phyloP scores from a whole-genome alignment of 2,797 vertebrate genomes.

The Echeneis naucrates region DNA sequence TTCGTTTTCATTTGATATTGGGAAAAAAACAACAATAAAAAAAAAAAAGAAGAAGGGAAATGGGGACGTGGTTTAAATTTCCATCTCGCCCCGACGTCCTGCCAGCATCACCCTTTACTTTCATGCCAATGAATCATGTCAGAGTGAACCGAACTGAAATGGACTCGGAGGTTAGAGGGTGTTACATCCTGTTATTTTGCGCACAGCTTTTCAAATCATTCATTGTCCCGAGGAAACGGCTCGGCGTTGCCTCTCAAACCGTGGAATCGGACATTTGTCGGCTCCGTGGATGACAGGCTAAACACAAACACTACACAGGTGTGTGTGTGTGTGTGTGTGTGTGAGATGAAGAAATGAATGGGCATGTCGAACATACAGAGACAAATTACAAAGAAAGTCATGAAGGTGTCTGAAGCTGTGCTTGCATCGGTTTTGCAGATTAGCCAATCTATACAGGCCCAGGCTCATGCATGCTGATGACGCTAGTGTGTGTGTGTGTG shows the following conservation, averaged over 20 bases:
- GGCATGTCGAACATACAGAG: conserved; percentile 3
- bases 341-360: conserved; percentile 4
- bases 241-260: conserved; percentile 16
- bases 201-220: conserved; percentile 14
- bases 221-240: conserved; percentile 22
- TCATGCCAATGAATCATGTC: conserved; percentile 39
- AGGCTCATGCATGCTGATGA: conserved; percentile 44
- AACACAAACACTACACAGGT: conserved; percentile 17
- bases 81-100: not conserved
- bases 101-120: conserved; percentile 34
- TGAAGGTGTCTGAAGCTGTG: not conserved
- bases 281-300: not conserved
- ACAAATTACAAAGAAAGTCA: conserved; percentile 15
- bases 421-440: conserved; percentile 37
- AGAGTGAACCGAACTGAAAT: conserved; percentile 32
- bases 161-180: conserved; percentile 34
- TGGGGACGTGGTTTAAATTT: not conserved
- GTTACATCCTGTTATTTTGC: conserved; percentile 44
- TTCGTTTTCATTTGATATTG: not conserved
- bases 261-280: conserved; percentile 36
- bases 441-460: conserved; percentile 30
- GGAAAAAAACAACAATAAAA: conserved; percentile 15
- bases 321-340: conserved; percentile 9
- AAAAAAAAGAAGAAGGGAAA: conserved; percentile 1
- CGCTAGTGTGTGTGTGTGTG: conserved; percentile 2